Percentiles rank a stretch among this genome's conserved stretches.
Conservation (phyloP, 2,888 invertebrate genomes). For the Seladonia tumulorum region DNA sequence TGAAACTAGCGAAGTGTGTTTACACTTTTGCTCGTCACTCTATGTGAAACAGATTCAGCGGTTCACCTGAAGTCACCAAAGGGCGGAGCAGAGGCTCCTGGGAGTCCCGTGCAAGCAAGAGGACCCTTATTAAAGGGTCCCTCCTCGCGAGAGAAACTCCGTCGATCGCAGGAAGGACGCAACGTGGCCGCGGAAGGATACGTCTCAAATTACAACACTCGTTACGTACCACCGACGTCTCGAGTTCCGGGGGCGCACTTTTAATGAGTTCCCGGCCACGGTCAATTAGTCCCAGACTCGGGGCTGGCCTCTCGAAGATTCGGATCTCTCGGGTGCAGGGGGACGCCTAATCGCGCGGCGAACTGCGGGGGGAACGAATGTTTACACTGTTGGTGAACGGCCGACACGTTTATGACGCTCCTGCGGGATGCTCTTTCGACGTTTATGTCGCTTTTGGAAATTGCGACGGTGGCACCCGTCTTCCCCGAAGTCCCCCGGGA, state of each 20-base stretch:
- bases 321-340: constrained; percentile 45
- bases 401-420: constrained; percentile 22
- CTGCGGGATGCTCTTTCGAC: constrained; percentile 5
- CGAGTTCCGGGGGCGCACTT: constrained; percentile 74
- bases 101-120: constrained; percentile 28
- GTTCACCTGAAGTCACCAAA: neutral
- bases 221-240: constrained; percentile 75
- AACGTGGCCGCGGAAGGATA: constrained; percentile 62
- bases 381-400: constrained; percentile 21
- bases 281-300: constrained; percentile 58
- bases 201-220: constrained; percentile 77
- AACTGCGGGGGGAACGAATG: constrained; percentile 4
- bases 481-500: constrained; percentile 6
- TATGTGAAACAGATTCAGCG: neutral
- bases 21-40: too few relatives aligned
- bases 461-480: constrained; percentile 11
- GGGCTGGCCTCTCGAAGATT: constrained; percentile 22
- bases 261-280: constrained; percentile 78
- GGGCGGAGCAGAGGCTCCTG: neutral
- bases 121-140: constrained; percentile 3
- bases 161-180: constrained; percentile 46
- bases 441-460: constrained; percentile 46
- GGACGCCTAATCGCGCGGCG: constrained; percentile 12
- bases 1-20: too few relatives aligned
- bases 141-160: constrained; percentile 48